Evolutionary conservation across 1,140 invertebrate genomes (phyloP).

Genomic region (Papilio polytes): DNA sequence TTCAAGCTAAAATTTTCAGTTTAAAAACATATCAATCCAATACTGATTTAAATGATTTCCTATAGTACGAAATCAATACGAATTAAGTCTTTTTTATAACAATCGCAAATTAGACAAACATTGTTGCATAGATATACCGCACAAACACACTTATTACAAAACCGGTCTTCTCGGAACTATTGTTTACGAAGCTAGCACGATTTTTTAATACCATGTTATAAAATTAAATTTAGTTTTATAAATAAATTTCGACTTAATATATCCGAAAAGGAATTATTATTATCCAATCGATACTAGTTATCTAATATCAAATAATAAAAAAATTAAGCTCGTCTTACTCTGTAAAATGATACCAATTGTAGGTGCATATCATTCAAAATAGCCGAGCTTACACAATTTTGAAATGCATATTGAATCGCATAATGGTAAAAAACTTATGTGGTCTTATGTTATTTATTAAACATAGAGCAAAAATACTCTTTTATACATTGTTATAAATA

Average conservation of each 20-base stretch:
- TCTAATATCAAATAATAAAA: too few relatives aligned
- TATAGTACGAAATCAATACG: background rate
- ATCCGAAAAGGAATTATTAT: background rate
- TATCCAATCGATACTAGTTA: too few relatives aligned
- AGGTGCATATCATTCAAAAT: too few relatives aligned
- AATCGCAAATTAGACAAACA: slow-evolving; percentile 15
- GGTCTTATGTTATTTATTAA: too few relatives aligned
- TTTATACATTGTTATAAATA: too few relatives aligned
- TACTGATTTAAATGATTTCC: background rate
- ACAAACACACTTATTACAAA: background rate
- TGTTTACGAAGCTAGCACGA: slow-evolving; percentile 8
- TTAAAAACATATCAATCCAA: background rate
- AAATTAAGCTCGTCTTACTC: too few relatives aligned
- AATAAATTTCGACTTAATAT: background rate
- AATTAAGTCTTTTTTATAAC: background rate
- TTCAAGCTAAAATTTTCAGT: too few relatives aligned
- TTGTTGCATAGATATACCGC: background rate
- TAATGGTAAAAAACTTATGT: too few relatives aligned
- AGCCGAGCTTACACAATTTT: too few relatives aligned
- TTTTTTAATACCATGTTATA: background rate
- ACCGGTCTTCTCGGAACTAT: slow-evolving; percentile 4
- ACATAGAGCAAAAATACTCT: too few relatives aligned
- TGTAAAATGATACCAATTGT: too few relatives aligned
- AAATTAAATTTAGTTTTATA: background rate
- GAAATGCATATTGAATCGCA: too few relatives aligned